Evolutionary conservation across 2,888 invertebrate genomes (phyloP), one percentile per base, ranked within the genome.

Genomic region (Sesia bembeciformis): DNA sequence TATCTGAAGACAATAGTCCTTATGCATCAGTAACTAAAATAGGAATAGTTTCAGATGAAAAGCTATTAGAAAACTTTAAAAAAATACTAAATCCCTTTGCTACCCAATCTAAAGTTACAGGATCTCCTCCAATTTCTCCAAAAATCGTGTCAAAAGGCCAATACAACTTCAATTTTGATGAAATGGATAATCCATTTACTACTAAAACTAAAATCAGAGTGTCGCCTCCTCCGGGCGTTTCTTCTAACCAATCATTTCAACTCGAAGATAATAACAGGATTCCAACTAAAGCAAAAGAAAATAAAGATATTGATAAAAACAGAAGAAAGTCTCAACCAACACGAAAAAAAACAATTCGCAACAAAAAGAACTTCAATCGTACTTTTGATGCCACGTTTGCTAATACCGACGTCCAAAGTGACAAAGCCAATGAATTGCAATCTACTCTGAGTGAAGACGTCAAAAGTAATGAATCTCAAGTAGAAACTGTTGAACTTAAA

Each of bases 81-180:
- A 7, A 42, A 42, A 6, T 42, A 42, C 5, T 6, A 42, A 42
- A 42, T 42, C 42, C 42, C 5, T 7, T 42, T 42, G 5, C 3
- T 42, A 50, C 50, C 38, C 38, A 42, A 8, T 39, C n/a, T 42
- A 40, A 54, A 51, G 42, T 39, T 4, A 54, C 49, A 40, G 52
- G 42, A 52, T 54, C 52, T 50, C 53, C 39, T 53, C 74, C 82
- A 23, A 57, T 57, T 49, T 84, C 84, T 38, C 84, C 83, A 4
- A 76, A 76, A 57, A 80, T 83, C 46, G 64, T 62, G 51, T 81
- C 81, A 39, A 84, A 72, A 63, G 85, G 83, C 7, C 39, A 7
- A 39, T 86, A 85, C 58, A 83, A 83, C 60, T 81, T 84, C 40
- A 78, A 59, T 7, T 63, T 66, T 59, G 67, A 69, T 40, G 54